A percentile compares a stretch with the other conserved stretches of the same genome.
Conservation (phyloP, 2,113 vertebrate species). For the Nothobranchius kuhntae region DNA sequence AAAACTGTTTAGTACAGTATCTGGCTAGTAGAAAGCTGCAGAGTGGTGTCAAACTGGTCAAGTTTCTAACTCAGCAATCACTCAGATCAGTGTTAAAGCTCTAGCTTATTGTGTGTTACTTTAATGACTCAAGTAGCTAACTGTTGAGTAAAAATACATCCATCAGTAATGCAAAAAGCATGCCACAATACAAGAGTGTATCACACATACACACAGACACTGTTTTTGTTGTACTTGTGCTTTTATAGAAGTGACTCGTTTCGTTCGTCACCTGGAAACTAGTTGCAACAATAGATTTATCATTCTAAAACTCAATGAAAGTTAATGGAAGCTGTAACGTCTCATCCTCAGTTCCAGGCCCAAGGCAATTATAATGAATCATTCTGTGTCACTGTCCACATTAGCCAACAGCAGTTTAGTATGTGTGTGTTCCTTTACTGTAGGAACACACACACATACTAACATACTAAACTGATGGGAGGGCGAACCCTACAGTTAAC, state of each 20-base stretch:
- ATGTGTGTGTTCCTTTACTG: background rate
- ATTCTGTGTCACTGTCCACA: background rate
- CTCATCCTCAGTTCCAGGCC: background rate
- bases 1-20: too few relatives aligned
- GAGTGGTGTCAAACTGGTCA: too few relatives aligned
- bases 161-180: background rate
- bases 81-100: too few relatives aligned
- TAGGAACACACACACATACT: too few relatives aligned
- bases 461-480: background rate
- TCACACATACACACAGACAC: background rate
- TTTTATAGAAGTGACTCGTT: conserved; percentile 43
- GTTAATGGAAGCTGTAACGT: background rate
- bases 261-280: conserved; percentile 9
- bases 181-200: background rate
- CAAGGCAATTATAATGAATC: too few relatives aligned
- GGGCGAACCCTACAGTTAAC: background rate
- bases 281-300: background rate
- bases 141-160: too few relatives aligned
- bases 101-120: too few relatives aligned
- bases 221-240: conserved; percentile 20
- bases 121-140: too few relatives aligned
- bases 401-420: conserved; percentile 5
- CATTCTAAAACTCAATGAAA: background rate
- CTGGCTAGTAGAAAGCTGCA: too few relatives aligned
- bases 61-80: too few relatives aligned